phyloP scores from a whole-genome alignment of 2,888 invertebrate genomes.

The Cryptophagus acutangulus region DNA sequence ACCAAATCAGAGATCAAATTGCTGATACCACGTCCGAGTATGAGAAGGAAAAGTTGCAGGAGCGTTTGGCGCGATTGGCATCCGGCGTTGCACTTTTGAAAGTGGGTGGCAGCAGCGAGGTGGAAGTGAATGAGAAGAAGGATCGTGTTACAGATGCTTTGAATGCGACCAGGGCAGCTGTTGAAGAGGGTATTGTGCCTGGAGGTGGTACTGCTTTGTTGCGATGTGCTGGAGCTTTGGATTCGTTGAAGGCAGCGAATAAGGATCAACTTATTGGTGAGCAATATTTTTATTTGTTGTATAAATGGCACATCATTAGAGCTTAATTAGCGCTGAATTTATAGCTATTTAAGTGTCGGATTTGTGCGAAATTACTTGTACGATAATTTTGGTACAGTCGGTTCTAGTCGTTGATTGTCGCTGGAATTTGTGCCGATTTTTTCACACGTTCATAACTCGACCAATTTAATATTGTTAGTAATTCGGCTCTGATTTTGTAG shows the following conservation, averaged over 20 bases:
- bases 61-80: conserved; percentile 49
- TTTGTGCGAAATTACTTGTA: conserved; percentile 10
- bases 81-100: conserved; percentile 51
- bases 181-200: conserved; percentile 52
- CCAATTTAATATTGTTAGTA: conserved; percentile 1
- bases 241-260: conserved; percentile 40
- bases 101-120: conserved; percentile 51
- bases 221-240: conserved; percentile 43
- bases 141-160: conserved; percentile 51
- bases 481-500: conserved; percentile 22
- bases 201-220: conserved; percentile 51
- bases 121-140: conserved; percentile 52
- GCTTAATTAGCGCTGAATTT: conserved; percentile 12
- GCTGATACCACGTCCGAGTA: conserved; percentile 49
- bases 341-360: conserved; percentile 19
- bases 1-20: conserved; percentile 48
- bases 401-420: conserved; percentile 1
- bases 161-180: conserved; percentile 50
- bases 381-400: too few species aligned
- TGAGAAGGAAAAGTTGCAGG: conserved; percentile 51
- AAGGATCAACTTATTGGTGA: conserved; percentile 47
- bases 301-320: conserved; percentile 14
- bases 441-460: too few species aligned
- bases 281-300: too few species aligned
- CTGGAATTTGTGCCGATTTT: conserved; percentile 1